Base-by-base conservation (phyloP, 1,140 invertebrate genomes). In the Brachionus calyciflorus region DNA sequence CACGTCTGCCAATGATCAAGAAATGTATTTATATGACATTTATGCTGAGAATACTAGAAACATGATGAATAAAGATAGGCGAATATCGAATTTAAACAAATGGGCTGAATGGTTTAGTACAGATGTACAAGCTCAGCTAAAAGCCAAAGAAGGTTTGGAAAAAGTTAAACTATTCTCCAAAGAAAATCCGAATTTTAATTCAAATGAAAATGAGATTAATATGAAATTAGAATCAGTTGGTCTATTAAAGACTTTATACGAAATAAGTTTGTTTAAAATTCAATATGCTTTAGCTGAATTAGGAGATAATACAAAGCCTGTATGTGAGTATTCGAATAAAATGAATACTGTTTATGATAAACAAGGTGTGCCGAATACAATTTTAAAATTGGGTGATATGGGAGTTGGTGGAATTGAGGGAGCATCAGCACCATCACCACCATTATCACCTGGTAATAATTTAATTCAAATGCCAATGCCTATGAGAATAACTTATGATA, bases 31-130 rank as follows among this genome's bases (percentile, higher is more conserved):
- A 30, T 76, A 57, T 30, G 73, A 76, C 28, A 57, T 76, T 17
- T 76, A 76, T 37, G 73, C 49, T 2, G 53, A 60, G 21, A 60
- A 76, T 30, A 57, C 53, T n/a, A 76, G 57, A 28, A 55, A 76
- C 49, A 55, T 60, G 73, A 76, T 76, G 73, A 76, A 76, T 46
- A 60, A 60, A 30, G 73, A 76, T 51, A n/a, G 73, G 2, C 9
- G 73, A 14, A 76, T 76, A 49, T 49, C 24, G 10, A 57, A 17
- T 26, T 57, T 76, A 19, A 57, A 3, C 12, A 57, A 57, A 28
- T 76, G 73, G 73, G 40, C 26, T 6, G 14, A 55, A n/a, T 41
- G 24, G 51, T 30, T 76, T 1, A 9, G 21, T 12, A 17, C 30
- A n/a, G 73, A 76, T 48, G 37, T 76, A 0, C 24, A 51, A 14